phyloP scores from a whole-genome alignment of 2,797 vertebrate species.

The Microchirus variegatus region DNA sequence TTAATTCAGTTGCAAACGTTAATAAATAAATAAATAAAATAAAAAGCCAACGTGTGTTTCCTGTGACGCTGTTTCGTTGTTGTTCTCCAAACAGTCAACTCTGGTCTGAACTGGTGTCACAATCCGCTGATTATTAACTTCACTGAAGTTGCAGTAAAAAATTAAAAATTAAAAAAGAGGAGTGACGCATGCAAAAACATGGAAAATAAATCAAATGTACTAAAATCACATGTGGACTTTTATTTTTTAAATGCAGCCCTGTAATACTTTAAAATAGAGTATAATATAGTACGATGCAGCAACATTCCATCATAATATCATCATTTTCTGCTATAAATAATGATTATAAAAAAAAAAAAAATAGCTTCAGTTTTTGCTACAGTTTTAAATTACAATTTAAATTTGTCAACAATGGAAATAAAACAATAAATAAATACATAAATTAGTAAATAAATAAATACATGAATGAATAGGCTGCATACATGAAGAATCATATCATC shows the following conservation, averaged over 20 bases:
- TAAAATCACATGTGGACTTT: constrained; percentile 33
- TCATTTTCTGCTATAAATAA: constrained; percentile 34
- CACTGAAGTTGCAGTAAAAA: constrained; percentile 74
- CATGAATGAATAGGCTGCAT: constrained; percentile 41
- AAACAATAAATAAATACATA: too few species aligned
- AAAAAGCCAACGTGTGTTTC: constrained; percentile 17
- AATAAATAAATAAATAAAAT: background rate
- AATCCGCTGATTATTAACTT: constrained; percentile 66
- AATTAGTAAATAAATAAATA: too few species aligned
- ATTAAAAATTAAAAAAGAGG: constrained; percentile 24
- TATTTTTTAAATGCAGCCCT: constrained; percentile 42
- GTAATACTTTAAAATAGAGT: constrained; percentile 26
- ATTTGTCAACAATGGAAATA: constrained; percentile 15
- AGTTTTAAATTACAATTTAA: background rate
- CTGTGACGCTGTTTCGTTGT: constrained; percentile 36
- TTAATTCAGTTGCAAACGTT: constrained; percentile 40
- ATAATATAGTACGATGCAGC: constrained; percentile 59
- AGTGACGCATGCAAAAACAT: constrained; percentile 50
- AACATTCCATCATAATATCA: constrained; percentile 16
- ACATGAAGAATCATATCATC: constrained; percentile 28
- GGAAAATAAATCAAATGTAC: too few species aligned
- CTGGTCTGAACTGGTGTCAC: constrained; percentile 53
- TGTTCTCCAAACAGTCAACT: constrained; percentile 62
- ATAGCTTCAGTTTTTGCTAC: constrained; percentile 53
- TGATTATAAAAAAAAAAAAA: constrained; percentile 38